Evolutionary conservation across 2,797 vertebrate species (phyloP), one percentile per base, ranked within the genome.

Genomic region (Nannoperca obscura): DNA sequence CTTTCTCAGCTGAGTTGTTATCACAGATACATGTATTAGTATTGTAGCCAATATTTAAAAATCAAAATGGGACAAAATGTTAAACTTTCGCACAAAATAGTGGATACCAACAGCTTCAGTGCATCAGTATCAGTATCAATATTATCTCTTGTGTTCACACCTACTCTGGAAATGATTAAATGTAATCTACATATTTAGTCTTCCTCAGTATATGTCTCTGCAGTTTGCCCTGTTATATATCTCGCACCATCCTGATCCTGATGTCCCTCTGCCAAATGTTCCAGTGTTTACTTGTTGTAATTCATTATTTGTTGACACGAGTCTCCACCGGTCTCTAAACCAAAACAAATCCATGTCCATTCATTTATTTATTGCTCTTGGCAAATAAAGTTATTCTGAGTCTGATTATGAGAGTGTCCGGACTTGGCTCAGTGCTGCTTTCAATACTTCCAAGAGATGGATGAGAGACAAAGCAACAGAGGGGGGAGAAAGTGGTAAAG

Each of bases 301-400:
- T 71, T 36, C 66, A 47, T 11, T 68, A 78, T 86, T 81, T 89
- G 75, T 84, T 85, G 79, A 81, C 20, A 2, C 57, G 71, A 30
- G 69, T 50, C 64, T 69, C 70, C 67, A 30, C 1, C 15, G 7
- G n/a, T 44, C 68, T 36, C 57, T 0, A 47, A 71, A 80, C 53
- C 60, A 67, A 89, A 85, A 86, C 67, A 80, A 76, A 71, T 72
- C 55, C 65, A 11, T 76, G 72, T 59, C 57, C 79, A 80, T 87
- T 88, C 89, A 73, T 80, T 87, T 78, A 80, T 87, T 88, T 90
- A 73, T 80, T 87, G 55, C 73, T 17, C 44, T 84, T 70, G 62
- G 84, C 79, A 71, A 74, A 78, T 74, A 22, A 47, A 81, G 68
- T 20, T 64, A 85, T 76, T 74, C 67, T 7, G 70, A 59, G 49